These are phyloP conservation scores for Saccostrea glomerata DNA, from an alignment of 1,140 invertebrate species.

Conservation along the genomic window DNA sequence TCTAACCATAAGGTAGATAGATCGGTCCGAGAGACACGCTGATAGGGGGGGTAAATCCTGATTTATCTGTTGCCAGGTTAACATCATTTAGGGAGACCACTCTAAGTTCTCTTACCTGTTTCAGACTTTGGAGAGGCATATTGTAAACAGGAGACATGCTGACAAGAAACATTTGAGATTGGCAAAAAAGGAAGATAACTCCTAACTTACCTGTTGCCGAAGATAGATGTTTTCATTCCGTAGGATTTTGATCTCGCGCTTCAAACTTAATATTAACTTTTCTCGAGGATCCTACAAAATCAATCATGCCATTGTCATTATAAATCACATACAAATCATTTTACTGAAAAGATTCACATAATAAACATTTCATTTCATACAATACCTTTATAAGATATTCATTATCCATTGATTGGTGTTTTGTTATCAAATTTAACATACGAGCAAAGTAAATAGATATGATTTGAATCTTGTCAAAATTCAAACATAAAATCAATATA, in stretches of 20 bases:
- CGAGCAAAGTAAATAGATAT: too few relatives aligned
- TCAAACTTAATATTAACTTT: slow-evolving; percentile 92
- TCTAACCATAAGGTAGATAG: too few relatives aligned
- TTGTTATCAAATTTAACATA: not conserved
- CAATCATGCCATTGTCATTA: slow-evolving; percentile 4
- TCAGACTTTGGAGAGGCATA: too few relatives aligned
- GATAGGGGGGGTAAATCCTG: too few relatives aligned
- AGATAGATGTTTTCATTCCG: slow-evolving; percentile 78
- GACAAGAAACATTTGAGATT: not conserved
- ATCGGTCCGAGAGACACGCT: too few relatives aligned
- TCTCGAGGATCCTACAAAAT: slow-evolving; percentile 90
- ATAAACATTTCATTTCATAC: not conserved
- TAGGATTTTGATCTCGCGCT: slow-evolving; percentile 85
- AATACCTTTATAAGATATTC: not conserved
- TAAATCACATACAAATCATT: not conserved
- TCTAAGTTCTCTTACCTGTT: too few relatives aligned
- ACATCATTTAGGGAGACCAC: too few relatives aligned
- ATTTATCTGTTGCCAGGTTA: too few relatives aligned
- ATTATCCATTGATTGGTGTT: not conserved
- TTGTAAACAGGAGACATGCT: not conserved
- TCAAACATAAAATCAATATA: too few relatives aligned
- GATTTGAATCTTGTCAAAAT: too few relatives aligned
- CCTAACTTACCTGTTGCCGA: slow-evolving; percentile 72
- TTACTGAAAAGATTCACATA: not conserved
- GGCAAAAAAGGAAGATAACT: not conserved